A percentile compares a stretch with the other conserved stretches of the same genome.
Conservation (phyloP, 2,113 vertebrate species). For the Kobus ellipsiprymnus region DNA sequence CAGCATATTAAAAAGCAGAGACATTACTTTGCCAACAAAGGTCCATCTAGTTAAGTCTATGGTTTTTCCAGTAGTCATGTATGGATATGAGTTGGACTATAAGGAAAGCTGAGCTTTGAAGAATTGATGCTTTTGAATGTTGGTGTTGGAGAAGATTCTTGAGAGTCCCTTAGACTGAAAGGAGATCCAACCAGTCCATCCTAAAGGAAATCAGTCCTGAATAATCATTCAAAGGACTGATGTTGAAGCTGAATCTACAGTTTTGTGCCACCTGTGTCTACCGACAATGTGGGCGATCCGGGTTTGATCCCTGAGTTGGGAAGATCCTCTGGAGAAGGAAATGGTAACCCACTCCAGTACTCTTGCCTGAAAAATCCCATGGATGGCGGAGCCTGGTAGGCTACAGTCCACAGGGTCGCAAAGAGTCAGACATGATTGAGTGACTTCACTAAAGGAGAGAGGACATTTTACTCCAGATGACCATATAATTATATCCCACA, state of each 20-base stretch:
- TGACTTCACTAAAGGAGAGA: neutral
- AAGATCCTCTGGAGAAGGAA: neutral
- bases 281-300: rapidly evolving
- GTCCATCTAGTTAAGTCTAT: neutral
- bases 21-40: neutral
- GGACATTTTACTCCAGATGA: neutral
- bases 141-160: neutral
- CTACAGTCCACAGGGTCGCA: neutral
- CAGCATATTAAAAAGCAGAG: neutral
- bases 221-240: neutral
- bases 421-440: rapidly evolving
- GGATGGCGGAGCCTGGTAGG: rapidly evolving
- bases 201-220: neutral
- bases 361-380: neutral
- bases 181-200: neutral
- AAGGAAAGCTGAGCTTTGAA: neutral
- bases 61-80: neutral
- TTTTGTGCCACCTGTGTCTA: neutral
- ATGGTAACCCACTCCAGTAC: neutral
- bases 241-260: neutral
- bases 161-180: neutral
- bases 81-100: neutral
- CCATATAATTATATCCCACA: neutral
- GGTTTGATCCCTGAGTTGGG: rapidly evolving
- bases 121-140: neutral